A percentile compares a stretch with the other conserved stretches of the same genome.
phyloP scores from a whole-genome alignment of 2,797 vertebrate species.

The Ceyx erithaca region DNA sequence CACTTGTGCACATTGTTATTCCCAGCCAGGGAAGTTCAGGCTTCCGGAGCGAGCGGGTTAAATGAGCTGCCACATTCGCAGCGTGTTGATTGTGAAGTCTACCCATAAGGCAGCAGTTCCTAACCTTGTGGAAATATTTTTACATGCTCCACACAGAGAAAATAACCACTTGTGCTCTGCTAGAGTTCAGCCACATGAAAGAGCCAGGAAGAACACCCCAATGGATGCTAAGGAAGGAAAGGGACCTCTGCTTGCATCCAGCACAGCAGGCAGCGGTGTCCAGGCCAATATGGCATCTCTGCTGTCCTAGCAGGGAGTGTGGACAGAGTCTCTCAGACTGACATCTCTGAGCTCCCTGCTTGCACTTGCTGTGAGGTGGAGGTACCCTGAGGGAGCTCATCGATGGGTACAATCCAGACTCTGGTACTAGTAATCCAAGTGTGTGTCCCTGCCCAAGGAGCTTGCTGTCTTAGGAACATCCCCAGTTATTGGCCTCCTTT shows the following conservation, averaged over 20 bases:
- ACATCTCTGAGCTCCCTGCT: not conserved
- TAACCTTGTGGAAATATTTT: constrained; percentile 65
- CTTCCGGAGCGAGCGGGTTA: constrained; percentile 13
- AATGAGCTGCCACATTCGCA: constrained; percentile 20
- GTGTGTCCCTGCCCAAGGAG: not conserved
- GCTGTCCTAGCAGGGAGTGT: not conserved
- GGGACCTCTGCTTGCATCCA: not conserved
- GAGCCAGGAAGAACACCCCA: constrained; percentile 3
- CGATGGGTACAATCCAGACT: not conserved
- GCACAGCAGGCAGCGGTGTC: not conserved
- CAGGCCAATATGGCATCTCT: not conserved
- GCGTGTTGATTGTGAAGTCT: constrained; percentile 22
- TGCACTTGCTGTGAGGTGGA: not conserved
- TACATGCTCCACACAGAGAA: constrained; percentile 22
- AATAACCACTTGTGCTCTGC: constrained; percentile 39
- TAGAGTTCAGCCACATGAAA: constrained; percentile 45
- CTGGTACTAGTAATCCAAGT: not conserved
- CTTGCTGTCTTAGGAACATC: not conserved
- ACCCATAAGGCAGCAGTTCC: constrained; percentile 38
- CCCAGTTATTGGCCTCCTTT: not conserved
- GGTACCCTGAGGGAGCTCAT: not conserved
- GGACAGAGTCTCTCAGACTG: not conserved
- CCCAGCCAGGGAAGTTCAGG: not conserved
- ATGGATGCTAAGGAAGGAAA: not conserved
- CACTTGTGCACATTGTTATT: not conserved